Evolutionary conservation across 2,113 vertebrate genomes (phyloP), one percentile per base, ranked within the genome.

Genomic region (Ammodramus savannarum): DNA sequence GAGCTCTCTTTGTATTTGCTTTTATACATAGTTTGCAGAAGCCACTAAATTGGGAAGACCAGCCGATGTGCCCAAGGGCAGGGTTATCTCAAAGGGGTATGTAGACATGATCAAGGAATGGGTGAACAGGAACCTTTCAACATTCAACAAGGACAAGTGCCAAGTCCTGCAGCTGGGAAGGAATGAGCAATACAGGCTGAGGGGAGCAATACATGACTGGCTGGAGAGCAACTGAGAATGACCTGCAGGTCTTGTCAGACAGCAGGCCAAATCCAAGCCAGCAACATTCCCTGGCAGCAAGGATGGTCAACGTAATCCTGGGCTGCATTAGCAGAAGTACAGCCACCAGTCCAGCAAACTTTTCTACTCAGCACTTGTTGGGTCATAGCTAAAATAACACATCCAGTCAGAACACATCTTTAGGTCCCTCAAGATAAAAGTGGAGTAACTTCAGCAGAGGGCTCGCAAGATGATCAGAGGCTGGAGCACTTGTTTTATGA

Each of bases 21-120:
- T 22, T 87, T n/a, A 62, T 6, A 48, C 5, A 16, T 1, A 63
- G 22, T 38, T 52, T 74, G 66, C 31, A 87, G 69, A 27, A 73
- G 38, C 39, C 44, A 58, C 57, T 44, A 52, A 77, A 68, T 9
- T 85, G 49, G 39, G 26, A 86, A 48, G 32, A 63, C 18, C 39
- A 76, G 38, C 7, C 43, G 39, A n/a, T 34, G 58, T 2, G 4
- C 23, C 27, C 2, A 0, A 69, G 26, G 2, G 8, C 34, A 76
- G 36, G 22, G 9, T 25, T 73, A 78, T 36, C n/a, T 49, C 36
- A 52, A 55, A 72, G 54, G 57, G 23, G 4, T 18, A 48, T 6
- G 29, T 2, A 55, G 48, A 55, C n/a, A 61, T 0, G 3, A 10
- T 73, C 39, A 67, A 38, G 36, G 13, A 73, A 68, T 3, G 29